Evolutionary conservation across 2,888 invertebrate species (phyloP), one percentile per base, ranked within the genome.

Genomic region (Eilema griseolum): DNA sequence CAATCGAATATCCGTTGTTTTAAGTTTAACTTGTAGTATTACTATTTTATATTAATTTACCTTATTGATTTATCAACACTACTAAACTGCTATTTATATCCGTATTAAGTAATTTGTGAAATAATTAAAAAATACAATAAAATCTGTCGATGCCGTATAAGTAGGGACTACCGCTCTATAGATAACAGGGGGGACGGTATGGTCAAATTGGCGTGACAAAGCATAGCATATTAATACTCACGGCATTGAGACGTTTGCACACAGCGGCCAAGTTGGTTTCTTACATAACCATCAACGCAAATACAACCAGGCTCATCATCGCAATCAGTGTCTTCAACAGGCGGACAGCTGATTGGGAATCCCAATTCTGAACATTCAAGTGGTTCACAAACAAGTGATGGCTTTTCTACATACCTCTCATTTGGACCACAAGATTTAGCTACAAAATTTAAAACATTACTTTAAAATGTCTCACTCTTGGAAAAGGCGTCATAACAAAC

Each of bases 371-470:
- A 61, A 61, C 76, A 76, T 1, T 41, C 46, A 23, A 64, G 61
- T 5, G 72, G 72, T 28, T 59, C 46, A 33, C 70, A 57, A 26
- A 62, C 12, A 26, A 3, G 2, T 23, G 33, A 52, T 37, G 86
- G 86, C 31, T 79, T 80, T 2, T 77, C 60, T 60, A 77, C 78
- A 12, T 78, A 77, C 46, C 66, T 75, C 65, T 85, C 84, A 8
- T 84, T 20, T 68, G 66, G 14, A 37, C 67, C 61, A 74, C 86
- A 86, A 61, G 74, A 73, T 5, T 60, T 57, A 0, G 20, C 78
- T 75, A 33, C 2, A 20, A 23, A n/a, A 69, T 2, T 11, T 59
- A 24, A 11, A 52, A n/a, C n/a, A 10, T 41, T 46, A n/a, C 26
- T 64, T 41, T 23, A 16, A 24, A 8, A 62, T 16, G 23, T 41